phyloP scores from a whole-genome alignment of 2,113 vertebrate genomes.

The Eurypyga helias region DNA sequence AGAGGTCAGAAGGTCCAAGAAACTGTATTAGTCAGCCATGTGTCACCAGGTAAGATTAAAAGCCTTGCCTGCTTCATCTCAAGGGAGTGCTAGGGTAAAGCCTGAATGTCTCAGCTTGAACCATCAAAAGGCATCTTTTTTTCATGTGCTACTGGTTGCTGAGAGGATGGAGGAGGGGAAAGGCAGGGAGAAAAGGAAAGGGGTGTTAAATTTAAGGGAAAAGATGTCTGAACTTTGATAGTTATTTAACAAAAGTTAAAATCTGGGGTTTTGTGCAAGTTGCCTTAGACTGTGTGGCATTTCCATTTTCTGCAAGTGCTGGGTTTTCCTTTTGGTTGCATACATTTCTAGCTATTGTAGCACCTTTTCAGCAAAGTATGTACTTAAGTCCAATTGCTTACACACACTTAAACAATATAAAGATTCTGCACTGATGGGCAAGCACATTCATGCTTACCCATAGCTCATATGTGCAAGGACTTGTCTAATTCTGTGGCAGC shows the following conservation, averaged over 20 bases:
- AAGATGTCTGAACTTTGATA: neutral
- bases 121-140: constrained; percentile 38
- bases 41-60: constrained; percentile 63
- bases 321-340: neutral
- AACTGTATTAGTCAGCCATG: constrained; percentile 57
- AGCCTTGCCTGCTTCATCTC: constrained; percentile 40
- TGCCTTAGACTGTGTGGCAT: neutral
- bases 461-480: neutral
- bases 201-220: neutral
- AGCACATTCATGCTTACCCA: neutral
- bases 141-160: constrained; percentile 52
- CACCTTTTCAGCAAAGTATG: neutral
- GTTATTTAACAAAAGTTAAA: neutral
- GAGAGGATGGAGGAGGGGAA: constrained; percentile 27
- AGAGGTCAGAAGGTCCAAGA: constrained; percentile 58
- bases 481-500: neutral
- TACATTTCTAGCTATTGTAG: neutral
- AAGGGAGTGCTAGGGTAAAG: constrained; percentile 9
- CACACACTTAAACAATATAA: neutral
- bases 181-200: neutral
- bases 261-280: neutral
- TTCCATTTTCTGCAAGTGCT: neutral
- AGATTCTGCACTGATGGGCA: neutral
- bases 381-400: neutral
- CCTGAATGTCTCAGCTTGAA: constrained; percentile 31